Base-by-base conservation (phyloP, 1,140 invertebrate genomes). In the Rhagoletis zephyria region DNA sequence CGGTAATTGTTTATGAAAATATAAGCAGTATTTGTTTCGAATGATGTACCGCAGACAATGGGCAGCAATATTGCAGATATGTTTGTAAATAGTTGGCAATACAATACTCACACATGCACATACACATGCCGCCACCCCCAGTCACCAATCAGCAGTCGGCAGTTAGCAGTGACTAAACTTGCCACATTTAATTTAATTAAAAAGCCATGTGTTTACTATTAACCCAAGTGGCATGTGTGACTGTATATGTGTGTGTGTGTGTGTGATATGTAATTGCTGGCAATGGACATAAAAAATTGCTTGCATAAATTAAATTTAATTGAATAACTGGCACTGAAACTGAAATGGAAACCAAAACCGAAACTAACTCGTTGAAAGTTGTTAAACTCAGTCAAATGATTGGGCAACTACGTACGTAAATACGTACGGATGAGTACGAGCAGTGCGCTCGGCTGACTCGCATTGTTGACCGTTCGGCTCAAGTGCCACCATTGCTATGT, bases 151-250 rank as follows among this genome's bases (percentile, higher is more conserved):
- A 64, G 4, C 16, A 67, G 30, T 30, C 65, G 30, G 30, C 7
- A n/a, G 42, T 14, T 12, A 67, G 7, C 7, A 74, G 42, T 40
- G 12, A 74, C 67, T 74, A 74, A 74, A 74, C 16, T 81, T 81
- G 74, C 74, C 74, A 81, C 48, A 81, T 81, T 59, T 81, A 14
- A 81, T 81, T 81, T 81, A 81, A 81, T 81, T 81, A 81, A 81
- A 81, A 81, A 81, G 74, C 74, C 74, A 81, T 81, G 74, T 81
- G 74, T 56, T 74, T 45, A 40, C 12, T 74, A 74, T 48, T 74
- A 48, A 51, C 45, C 51, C 12, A 74, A 48, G 42, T 74, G 45
- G 2, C 64, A 48, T 45, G n/a, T n/a, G n/a, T n/a, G n/a, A n/a
- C n/a, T n/a, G n/a, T n/a, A n/a, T n/a, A n/a, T n/a, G n/a, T n/a